Evolutionary conservation across 1,140 invertebrate genomes (phyloP).

Genomic region (Cherax destructor): DNA sequence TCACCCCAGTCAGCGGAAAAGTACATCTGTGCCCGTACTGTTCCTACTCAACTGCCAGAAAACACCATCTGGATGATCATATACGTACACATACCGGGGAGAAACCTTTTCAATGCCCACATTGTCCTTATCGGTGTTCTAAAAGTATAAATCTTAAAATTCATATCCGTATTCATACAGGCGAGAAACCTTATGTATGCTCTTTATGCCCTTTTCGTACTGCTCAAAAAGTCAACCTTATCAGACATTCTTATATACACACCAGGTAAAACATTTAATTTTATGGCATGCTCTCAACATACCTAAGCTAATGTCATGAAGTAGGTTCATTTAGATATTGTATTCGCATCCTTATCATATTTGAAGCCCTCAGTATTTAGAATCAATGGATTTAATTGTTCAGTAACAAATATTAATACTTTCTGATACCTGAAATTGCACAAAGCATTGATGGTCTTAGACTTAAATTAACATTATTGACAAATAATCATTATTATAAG

Average conservation of each 20-base stretch:
- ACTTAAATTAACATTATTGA: not conserved
- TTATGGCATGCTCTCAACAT: not conserved
- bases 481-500: not conserved
- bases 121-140: constrained; percentile 36
- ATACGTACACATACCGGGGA: constrained; percentile 40
- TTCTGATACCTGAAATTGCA: not conserved
- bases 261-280: constrained; percentile 9
- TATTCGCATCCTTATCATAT: too few species aligned
- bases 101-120: constrained; percentile 31
- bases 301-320: too few species aligned
- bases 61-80: constrained; percentile 29
- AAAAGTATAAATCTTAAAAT: constrained; percentile 36
- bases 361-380: too few species aligned
- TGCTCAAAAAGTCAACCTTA: constrained; percentile 28
- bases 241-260: constrained; percentile 22
- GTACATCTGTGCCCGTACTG: constrained; percentile 19
- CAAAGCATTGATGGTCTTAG: not conserved
- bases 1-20: constrained; percentile 20
- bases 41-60: constrained; percentile 27
- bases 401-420: too few species aligned
- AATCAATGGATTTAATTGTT: too few species aligned
- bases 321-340: not conserved
- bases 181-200: constrained; percentile 25
- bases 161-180: constrained; percentile 26
- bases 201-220: constrained; percentile 22